phyloP scores from a whole-genome alignment of 1,140 invertebrate species.

The Tribolium castaneum region DNA sequence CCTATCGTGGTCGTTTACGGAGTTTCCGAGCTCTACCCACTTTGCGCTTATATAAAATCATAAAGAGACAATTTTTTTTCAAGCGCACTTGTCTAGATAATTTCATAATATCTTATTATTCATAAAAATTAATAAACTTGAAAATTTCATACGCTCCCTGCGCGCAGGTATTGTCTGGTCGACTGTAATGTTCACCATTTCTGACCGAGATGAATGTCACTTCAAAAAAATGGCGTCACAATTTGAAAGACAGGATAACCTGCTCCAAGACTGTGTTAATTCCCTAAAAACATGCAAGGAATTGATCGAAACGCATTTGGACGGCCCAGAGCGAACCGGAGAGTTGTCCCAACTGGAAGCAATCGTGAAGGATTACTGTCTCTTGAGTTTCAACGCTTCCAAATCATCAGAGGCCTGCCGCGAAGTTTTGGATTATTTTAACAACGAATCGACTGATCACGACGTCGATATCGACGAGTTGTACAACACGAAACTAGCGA shows the following conservation, averaged over 20 bases:
- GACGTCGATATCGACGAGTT: slow-evolving; percentile 49
- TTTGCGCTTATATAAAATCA: too few species aligned
- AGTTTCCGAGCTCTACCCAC: too few species aligned
- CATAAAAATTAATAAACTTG: too few species aligned
- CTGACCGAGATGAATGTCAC: too few species aligned
- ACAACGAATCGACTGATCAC: slow-evolving; percentile 33
- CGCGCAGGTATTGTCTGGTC: too few species aligned
- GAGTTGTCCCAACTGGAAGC: slow-evolving; percentile 47
- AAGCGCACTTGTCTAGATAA: too few species aligned
- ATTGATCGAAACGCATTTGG: slow-evolving; percentile 49
- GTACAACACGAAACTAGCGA: slow-evolving; percentile 44
- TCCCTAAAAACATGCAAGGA: slow-evolving; percentile 54
- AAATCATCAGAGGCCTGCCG: slow-evolving; percentile 44
- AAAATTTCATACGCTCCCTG: too few species aligned
- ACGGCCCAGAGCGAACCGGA: slow-evolving; percentile 33
- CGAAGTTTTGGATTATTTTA: slow-evolving; percentile 44
- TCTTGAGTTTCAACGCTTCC: slow-evolving; percentile 44
- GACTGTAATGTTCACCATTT: too few species aligned
- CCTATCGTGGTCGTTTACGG: too few species aligned
- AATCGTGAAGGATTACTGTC: slow-evolving; percentile 48
- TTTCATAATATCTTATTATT: too few species aligned
- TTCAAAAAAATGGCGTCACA: slow-evolving; percentile 8
- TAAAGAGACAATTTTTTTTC: too few species aligned
- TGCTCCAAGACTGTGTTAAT: slow-evolving; percentile 43
- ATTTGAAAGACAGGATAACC: not conserved